These are phyloP conservation scores for Hestina assimilis DNA, from an alignment of 1,140 invertebrate genomes.

Conservation along the genomic window DNA sequence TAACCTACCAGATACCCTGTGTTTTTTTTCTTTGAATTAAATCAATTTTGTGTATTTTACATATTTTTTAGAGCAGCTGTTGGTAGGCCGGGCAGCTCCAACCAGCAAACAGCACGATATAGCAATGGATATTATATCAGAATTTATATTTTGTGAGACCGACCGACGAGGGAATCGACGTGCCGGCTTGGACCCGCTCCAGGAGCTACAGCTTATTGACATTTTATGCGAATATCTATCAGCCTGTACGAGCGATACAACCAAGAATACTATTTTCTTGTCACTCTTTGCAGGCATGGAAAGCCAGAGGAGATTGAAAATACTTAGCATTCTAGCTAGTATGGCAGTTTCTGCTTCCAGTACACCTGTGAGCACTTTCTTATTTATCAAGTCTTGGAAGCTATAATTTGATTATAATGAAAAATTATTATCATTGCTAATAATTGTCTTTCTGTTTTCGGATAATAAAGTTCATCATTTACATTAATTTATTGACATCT, in stretches of 20 bases:
- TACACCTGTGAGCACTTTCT: conserved; percentile 74
- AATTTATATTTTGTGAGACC: conserved; percentile 89
- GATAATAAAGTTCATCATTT: no score
- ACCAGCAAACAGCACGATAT: conserved; percentile 72
- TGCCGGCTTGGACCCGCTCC: conserved; percentile 81
- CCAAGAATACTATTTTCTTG: conserved; percentile 88
- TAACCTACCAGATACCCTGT: conserved; percentile 23
- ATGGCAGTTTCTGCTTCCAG: conserved; percentile 87
- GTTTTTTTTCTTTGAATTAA: not conserved
- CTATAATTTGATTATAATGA: no score
- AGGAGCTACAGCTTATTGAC: conserved; percentile 87
- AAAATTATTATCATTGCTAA: no score
- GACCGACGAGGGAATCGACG: conserved; percentile 82
- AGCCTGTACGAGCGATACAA: conserved; percentile 83
- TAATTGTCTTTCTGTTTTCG: no score
- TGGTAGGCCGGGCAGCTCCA: conserved; percentile 63
- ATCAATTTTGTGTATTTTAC: not conserved
- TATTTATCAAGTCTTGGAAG: no score
- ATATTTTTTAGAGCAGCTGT: conserved; percentile 64
- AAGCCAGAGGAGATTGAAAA: conserved; percentile 82
- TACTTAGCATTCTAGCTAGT: conserved; percentile 88
- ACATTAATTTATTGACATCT: not conserved
- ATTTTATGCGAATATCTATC: conserved; percentile 87
- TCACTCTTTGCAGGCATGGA: conserved; percentile 86
- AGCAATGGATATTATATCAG: conserved; percentile 87